Evolutionary conservation across 1,140 invertebrate genomes (phyloP).

Genomic region (Cheumatopsyche charites): DNA sequence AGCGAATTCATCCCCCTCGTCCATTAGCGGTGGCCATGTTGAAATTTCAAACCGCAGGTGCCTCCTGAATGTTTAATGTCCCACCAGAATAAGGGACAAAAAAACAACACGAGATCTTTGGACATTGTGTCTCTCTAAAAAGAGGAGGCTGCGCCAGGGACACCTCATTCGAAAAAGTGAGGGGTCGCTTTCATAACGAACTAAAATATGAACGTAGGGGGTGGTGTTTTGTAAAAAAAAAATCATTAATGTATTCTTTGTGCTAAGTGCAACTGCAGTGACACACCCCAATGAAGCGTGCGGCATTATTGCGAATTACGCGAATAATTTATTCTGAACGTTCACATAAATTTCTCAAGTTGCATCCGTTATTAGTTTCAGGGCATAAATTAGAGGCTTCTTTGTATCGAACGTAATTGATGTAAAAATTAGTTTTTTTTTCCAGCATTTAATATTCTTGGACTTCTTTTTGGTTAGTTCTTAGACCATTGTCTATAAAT

Average conservation of each 20-base stretch:
- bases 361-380: too few species aligned
- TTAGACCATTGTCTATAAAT: too few species aligned
- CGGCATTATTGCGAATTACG: too few species aligned
- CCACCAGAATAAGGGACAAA: slow-evolving; percentile 28
- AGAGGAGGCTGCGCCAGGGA: slow-evolving; percentile 8
- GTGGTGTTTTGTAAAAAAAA: slow-evolving; percentile 14
- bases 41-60: slow-evolving; percentile 49
- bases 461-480: too few species aligned
- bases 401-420: too few species aligned
- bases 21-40: slow-evolving; percentile 46
- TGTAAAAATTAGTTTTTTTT: too few species aligned
- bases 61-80: slow-evolving; percentile 48
- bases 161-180: slow-evolving; percentile 32
- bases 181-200: slow-evolving; percentile 29
- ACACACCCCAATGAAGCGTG: slow-evolving; percentile 15
- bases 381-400: too few species aligned
- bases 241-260: slow-evolving; percentile 37
- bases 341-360: too few species aligned
- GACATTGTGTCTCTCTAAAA: slow-evolving; percentile 33
- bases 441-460: too few species aligned
- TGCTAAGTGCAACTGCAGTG: slow-evolving; percentile 21
- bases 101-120: slow-evolving; percentile 34
- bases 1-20: slow-evolving; percentile 33
- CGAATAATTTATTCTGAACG: too few species aligned
- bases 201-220: slow-evolving; percentile 22